Percentiles rank a stretch among this genome's conserved stretches.
phyloP scores from a whole-genome alignment of 1,140 invertebrate genomes.

The Homalodisca vitripennis region DNA sequence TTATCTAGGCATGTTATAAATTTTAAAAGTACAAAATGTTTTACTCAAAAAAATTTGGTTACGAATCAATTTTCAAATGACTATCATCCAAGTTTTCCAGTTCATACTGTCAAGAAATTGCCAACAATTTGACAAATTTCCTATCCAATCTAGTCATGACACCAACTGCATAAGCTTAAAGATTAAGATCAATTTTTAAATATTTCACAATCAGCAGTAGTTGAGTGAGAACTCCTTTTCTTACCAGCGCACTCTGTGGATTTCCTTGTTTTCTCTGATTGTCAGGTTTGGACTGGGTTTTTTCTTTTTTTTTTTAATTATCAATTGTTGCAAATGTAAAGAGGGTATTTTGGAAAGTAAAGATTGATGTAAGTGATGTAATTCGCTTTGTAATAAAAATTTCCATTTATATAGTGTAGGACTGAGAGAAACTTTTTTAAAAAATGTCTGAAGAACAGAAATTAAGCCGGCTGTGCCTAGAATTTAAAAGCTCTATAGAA shows the following conservation, averaged over 20 bases:
- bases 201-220: neutral
- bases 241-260: neutral
- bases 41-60: no score
- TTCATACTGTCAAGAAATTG: no score
- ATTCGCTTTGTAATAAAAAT: neutral
- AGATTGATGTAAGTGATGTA: neutral
- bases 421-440: conserved; percentile 4
- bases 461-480: neutral
- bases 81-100: no score
- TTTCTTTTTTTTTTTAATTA: neutral
- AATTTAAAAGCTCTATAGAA: neutral
- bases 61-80: no score
- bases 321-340: neutral
- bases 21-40: no score
- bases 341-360: neutral
- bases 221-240: neutral
- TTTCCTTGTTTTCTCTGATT: neutral
- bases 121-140: no score
- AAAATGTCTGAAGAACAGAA: neutral
- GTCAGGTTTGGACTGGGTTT: neutral
- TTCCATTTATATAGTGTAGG: neutral
- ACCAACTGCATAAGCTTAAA: no score
- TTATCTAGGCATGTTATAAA: no score
- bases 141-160: no score
- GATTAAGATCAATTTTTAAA: no score